Evolutionary conservation across 2,797 vertebrate genomes (phyloP).

Genomic region (Lateolabrax maculatus): DNA sequence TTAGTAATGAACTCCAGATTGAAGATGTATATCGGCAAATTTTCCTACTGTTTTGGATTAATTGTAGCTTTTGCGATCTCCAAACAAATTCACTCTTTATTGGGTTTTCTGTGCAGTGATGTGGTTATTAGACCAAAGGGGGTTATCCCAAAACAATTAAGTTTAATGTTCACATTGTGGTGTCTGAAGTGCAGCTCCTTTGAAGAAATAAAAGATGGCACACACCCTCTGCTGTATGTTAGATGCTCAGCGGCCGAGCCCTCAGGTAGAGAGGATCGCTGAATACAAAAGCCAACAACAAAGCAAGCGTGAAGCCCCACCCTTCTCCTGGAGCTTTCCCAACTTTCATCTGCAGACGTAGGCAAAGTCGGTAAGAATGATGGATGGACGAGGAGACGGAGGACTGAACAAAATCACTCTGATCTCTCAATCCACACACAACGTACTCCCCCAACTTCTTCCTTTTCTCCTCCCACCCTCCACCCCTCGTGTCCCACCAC

Average conservation of each 20-base stretch:
- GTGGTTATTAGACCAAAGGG: slow-evolving; percentile 26
- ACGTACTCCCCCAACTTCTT: slow-evolving; percentile 6
- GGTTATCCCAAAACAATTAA: slow-evolving; percentile 25
- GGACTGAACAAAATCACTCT: slow-evolving; percentile 51
- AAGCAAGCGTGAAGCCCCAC: slow-evolving; percentile 57
- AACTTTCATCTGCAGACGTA: slow-evolving; percentile 69
- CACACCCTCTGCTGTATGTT: slow-evolving; percentile 34
- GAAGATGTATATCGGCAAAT: slow-evolving; percentile 9
- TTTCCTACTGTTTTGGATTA: slow-evolving; percentile 30
- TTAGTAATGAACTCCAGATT: slow-evolving; percentile 31
- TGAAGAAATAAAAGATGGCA: slow-evolving; percentile 66
- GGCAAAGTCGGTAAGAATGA: slow-evolving; percentile 56
- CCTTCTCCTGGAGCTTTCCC: slow-evolving; percentile 50
- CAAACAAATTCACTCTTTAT: slow-evolving; percentile 15
- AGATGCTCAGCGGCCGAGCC: slow-evolving; percentile 51
- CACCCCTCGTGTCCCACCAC: slow-evolving; percentile 5
- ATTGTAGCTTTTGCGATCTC: neutral
- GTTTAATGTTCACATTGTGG: slow-evolving; percentile 30
- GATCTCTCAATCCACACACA: slow-evolving; percentile 54
- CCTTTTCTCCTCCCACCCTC: slow-evolving; percentile 46
- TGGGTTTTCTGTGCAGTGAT: neutral
- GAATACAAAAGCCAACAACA: slow-evolving; percentile 72
- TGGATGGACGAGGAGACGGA: slow-evolving; percentile 48
- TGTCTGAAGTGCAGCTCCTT: slow-evolving; percentile 62
- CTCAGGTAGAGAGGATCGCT: slow-evolving; percentile 56